Evolutionary conservation across 2,888 invertebrate species (phyloP), one percentile per base, ranked within the genome.

Genomic region (Rhogogaster chlorosoma): DNA sequence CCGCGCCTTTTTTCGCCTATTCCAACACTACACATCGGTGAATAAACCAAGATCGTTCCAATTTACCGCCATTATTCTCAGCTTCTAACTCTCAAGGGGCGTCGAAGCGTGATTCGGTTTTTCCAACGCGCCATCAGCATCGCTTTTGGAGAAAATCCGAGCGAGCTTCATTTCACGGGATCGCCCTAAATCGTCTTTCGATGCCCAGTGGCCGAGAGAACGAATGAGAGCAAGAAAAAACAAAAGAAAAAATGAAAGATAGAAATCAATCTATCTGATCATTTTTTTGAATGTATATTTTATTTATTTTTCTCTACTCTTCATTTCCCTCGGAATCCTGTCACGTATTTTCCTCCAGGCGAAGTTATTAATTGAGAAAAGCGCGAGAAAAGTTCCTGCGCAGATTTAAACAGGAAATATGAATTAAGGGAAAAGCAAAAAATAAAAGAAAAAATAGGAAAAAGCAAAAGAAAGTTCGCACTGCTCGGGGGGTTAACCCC

Each of bases 151-250:
- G 29, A 3, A 61, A 80, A 80, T 61, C 61, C 61, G 36, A 18
- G 64, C 80, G 61, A 80, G 80, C 80, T 38, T 26, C 57, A 64
- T 80, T 80, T 80, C 36, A 57, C 80, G 22, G 61, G 38, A 61
- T 80, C 38, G 38, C n/a, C 15, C 61, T 22, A 64, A 80, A 80
- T 80, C 61, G 80, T 80, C 38, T 80, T 12, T 38, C 22, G 80
- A 80, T 80, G 64, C 61, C 61, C 64, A 57, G 9, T 49, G 80
- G 61, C 42, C 80, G n/a, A 61, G 61, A 36, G 29, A 1, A 36
- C 36, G 45, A 22, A 49, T 61, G 26, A 26, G 22, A 0, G 9
- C 12, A n/a, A 42, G n/a, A n/a, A n/a, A n/a, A n/a, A n/a, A n/a
- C n/a, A n/a, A n/a, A n/a, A n/a, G n/a, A 10, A 26, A 32, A 38